A percentile compares a stretch with the other conserved stretches of the same genome.
These are phyloP conservation scores for Cremastinae sp. DNA, from an alignment of 2,888 invertebrate genomes.

Conservation along the genomic window DNA sequence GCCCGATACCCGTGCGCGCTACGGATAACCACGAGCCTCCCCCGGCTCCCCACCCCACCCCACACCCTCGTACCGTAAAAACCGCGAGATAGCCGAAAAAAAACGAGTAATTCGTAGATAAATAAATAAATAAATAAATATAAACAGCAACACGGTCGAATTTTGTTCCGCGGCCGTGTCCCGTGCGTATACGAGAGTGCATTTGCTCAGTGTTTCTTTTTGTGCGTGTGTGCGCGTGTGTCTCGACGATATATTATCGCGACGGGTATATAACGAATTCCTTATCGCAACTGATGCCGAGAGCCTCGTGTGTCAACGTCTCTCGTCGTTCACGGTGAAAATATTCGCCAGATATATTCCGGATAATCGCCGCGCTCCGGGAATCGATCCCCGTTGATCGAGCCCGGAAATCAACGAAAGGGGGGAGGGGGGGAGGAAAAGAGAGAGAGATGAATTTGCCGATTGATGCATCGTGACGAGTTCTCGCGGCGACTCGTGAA, in stretches of 20 bases:
- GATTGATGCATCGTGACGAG: slow-evolving; percentile 61
- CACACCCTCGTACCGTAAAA: not conserved
- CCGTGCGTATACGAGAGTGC: slow-evolving; percentile 10
- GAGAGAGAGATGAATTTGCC: slow-evolving; percentile 23
- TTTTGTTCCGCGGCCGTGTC: slow-evolving; percentile 17
- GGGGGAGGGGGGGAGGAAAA: not conserved
- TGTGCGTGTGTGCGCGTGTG: slow-evolving; percentile 31
- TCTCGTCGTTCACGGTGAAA: slow-evolving; percentile 1
- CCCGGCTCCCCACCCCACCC: too few species aligned
- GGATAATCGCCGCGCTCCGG: too few species aligned
- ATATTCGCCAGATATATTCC: not conserved
- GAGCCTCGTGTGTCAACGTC: slow-evolving; percentile 2
- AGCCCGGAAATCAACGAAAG: too few species aligned
- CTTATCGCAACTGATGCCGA: not conserved
- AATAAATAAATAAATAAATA: too few species aligned
- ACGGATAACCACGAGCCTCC: too few species aligned
- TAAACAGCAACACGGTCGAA: slow-evolving; percentile 32
- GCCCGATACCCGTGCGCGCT: too few species aligned
- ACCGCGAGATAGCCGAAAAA: slow-evolving; percentile 2
- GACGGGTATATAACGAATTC: slow-evolving; percentile 25
- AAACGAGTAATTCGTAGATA: slow-evolving; percentile 24
- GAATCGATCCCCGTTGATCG: too few species aligned
- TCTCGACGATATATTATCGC: slow-evolving; percentile 14
- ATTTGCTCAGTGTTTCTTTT: slow-evolving; percentile 16
- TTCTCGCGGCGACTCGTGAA: slow-evolving; percentile 56